Evolutionary conservation across 2,113 vertebrate genomes (phyloP).

Genomic region (Sinosuthora webbiana): DNA sequence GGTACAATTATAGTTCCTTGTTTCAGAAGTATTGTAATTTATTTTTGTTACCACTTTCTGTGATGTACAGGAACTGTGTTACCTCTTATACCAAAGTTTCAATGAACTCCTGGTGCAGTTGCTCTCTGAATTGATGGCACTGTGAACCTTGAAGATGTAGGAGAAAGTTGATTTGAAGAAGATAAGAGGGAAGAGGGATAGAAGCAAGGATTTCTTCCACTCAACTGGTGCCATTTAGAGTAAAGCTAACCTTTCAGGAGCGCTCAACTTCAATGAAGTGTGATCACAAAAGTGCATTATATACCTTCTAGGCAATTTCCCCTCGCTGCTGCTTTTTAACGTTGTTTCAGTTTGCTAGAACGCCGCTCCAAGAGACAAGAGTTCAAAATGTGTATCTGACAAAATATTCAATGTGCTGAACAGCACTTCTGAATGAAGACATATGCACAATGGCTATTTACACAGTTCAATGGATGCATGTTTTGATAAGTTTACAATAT

Average conservation of each 20-base stretch:
- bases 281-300: neutral
- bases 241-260: neutral
- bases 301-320: neutral
- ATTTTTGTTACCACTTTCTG: neutral
- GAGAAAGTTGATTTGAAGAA: neutral
- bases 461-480: fast-evolving
- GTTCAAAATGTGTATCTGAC: neutral
- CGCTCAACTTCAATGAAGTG: neutral
- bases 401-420: neutral
- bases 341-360: neutral
- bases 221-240: neutral
- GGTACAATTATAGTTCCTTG: neutral
- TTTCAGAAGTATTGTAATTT: neutral
- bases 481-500: neutral
- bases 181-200: neutral
- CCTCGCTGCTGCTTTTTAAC: neutral
- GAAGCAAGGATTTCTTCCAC: neutral
- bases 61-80: neutral
- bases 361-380: neutral
- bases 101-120: neutral
- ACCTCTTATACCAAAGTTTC: neutral
- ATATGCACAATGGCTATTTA: neutral
- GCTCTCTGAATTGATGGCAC: neutral
- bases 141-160: neutral
- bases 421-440: neutral